A percentile compares a stretch with the other conserved stretches of the same genome.
Evolutionary conservation across 37 sponge, comb jelly and placozoan species (phyloP).

Genomic region (Haliclona indistincta): DNA sequence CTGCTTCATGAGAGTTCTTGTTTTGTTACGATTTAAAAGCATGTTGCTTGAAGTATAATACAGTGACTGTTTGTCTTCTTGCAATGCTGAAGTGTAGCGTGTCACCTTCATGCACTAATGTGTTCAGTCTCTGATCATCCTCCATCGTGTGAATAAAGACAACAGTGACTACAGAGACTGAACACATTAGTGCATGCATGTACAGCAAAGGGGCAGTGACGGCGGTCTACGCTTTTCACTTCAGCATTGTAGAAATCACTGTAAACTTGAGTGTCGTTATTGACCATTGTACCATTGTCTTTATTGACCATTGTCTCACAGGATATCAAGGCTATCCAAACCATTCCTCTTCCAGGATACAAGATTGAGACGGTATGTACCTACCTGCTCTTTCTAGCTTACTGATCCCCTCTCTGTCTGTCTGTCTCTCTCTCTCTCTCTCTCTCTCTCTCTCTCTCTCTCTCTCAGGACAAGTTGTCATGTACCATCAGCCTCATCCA

Average conservation of each 20-base stretch:
- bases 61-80: slow-evolving; percentile 7
- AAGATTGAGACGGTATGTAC: slow-evolving; percentile 24
- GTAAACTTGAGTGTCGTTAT: too few relatives aligned
- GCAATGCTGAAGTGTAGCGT: too few relatives aligned
- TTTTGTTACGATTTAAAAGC: too few relatives aligned
- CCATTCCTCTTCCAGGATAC: slow-evolving; percentile 78
- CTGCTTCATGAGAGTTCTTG: too few relatives aligned
- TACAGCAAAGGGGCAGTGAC: not conserved
- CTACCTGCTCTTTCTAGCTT: too few relatives aligned
- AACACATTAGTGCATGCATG: too few relatives aligned
- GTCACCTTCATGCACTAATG: too few relatives aligned
- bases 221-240: too few relatives aligned
- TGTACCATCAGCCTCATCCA: slow-evolving; percentile 24
- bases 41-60: not conserved
- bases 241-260: too few relatives aligned
- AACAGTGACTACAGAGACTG: too few relatives aligned
- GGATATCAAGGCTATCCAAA: slow-evolving; percentile 66
- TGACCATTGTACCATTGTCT: slow-evolving; percentile 3
- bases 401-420: slow-evolving; percentile 9
- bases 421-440: slow-evolving; percentile 35
- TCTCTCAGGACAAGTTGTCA: slow-evolving; percentile 8
- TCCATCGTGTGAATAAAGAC: too few relatives aligned
- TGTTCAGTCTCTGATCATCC: too few relatives aligned
- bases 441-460: slow-evolving; percentile 21
- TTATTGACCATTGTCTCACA: not conserved